These are phyloP conservation scores for Felis catus DNA, from an alignment of 2,113 vertebrate species.

Conservation along the genomic window F.catus_Fca126_mat1.0 CM031419.1:4415501-4416000, in stretches of 20 bases:
- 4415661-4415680: too few relatives aligned
- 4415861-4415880: background rate
- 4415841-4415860: background rate
- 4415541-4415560: background rate
- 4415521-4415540: background rate
- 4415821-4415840: too few relatives aligned
- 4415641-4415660: rapidly evolving
- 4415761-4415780: background rate
- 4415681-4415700: rapidly evolving
- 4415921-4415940: background rate
- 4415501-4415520: background rate
- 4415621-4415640: background rate
- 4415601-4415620: background rate
- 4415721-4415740: rapidly evolving
- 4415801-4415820: background rate
- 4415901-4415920: background rate
- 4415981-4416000: rapidly evolving
- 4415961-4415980: too few relatives aligned
- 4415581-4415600: background rate
- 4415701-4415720: too few relatives aligned
- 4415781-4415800: background rate
- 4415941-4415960: rapidly evolving
- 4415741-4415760: background rate
- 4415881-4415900: background rate
- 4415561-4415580: too few relatives aligned